A percentile compares a stretch with the other conserved stretches of the same genome.
phyloP scores from a whole-genome alignment of 2,113 vertebrate species.

The Aplodontia rufa region DNA sequence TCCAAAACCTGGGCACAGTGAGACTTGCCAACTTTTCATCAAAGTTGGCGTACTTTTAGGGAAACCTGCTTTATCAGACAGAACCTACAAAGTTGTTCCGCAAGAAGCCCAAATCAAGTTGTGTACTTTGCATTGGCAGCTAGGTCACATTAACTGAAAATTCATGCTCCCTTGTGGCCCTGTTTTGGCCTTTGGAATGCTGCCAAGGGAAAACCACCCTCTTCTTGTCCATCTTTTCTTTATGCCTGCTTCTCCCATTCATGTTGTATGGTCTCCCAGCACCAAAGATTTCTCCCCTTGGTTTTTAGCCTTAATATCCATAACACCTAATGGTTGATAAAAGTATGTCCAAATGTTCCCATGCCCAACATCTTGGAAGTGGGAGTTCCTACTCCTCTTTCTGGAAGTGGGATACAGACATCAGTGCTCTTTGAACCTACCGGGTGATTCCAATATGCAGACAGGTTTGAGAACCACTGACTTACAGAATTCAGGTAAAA shows the following conservation, averaged over 20 bases:
- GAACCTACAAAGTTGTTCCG: neutral
- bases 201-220: neutral
- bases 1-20: neutral
- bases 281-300: neutral
- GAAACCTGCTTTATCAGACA: neutral
- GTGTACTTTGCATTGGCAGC: neutral
- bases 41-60: neutral
- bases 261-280: neutral
- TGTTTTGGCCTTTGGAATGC: neutral
- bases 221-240: neutral
- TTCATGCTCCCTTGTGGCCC: fast-evolving
- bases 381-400: neutral
- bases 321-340: neutral
- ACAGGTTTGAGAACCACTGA: neutral
- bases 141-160: neutral
- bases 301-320: neutral
- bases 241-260: neutral
- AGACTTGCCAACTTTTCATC: neutral
- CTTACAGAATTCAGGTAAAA: neutral
- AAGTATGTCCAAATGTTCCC: neutral
- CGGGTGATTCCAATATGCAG: neutral
- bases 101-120: neutral
- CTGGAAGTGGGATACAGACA: neutral
- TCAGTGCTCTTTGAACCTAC: neutral
- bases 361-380: neutral